A percentile compares a stretch with the other conserved stretches of the same genome.
Conservation (phyloP, 64 coral and sea anemone genomes). For the Dendrophyllia cribrosa region DNA sequence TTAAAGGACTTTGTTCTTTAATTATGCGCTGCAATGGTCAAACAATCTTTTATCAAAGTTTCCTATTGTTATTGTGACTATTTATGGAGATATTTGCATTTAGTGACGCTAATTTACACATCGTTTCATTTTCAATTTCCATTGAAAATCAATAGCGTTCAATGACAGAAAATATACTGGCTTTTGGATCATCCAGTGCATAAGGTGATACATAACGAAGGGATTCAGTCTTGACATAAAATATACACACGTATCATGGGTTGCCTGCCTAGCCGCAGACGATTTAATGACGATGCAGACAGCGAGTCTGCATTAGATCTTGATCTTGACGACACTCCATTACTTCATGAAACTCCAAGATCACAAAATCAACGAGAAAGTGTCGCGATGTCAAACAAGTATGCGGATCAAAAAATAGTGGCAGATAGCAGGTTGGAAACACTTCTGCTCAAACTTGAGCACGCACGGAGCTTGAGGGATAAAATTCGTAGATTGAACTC, state of each 20-base stretch:
- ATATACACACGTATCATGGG: not conserved
- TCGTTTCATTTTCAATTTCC: not conserved
- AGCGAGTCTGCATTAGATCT: not conserved
- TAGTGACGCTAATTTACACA: not conserved
- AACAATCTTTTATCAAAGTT: no score
- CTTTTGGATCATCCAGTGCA: not conserved
- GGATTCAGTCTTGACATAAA: no score
- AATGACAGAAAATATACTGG: not conserved
- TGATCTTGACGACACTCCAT: constrained; percentile 19
- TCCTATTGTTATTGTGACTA: no score
- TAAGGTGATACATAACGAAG: no score
- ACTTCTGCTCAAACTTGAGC: constrained; percentile 71
- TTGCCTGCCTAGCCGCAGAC: constrained; percentile 11
- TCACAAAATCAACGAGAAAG: not conserved
- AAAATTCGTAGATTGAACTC: constrained; percentile 28
- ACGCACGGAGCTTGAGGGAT: constrained; percentile 57
- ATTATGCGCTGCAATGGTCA: no score
- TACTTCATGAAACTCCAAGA: constrained; percentile 10
- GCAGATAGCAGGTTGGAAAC: constrained; percentile 51
- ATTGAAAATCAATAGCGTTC: not conserved
- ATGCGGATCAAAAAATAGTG: not conserved
- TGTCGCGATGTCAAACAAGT: not conserved
- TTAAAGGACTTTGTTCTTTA: no score
- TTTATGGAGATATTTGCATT: not conserved
- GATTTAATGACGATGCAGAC: not conserved